A percentile compares a stretch with the other conserved stretches of the same genome.
Evolutionary conservation across 2,113 vertebrate genomes (phyloP).

Genomic region (Mesocricetus auratus): DNA sequence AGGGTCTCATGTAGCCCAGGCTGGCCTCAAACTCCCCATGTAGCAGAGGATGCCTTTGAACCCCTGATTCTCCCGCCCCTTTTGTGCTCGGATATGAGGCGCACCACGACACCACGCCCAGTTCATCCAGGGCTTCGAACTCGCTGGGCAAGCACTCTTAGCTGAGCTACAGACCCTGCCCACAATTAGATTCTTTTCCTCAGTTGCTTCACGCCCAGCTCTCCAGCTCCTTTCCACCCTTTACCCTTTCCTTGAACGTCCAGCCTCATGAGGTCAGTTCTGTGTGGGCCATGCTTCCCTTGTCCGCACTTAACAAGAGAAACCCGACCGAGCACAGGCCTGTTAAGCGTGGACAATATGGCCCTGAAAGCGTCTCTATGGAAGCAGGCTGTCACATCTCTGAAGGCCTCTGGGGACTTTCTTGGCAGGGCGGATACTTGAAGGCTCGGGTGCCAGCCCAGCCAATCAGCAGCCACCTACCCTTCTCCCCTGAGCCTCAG

Average conservation of each 20-base stretch:
- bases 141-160: background rate
- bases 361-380: rapidly evolving
- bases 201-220: background rate
- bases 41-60: background rate
- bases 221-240: background rate
- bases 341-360: background rate
- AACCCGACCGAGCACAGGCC: rapidly evolving
- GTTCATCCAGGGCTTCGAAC: background rate
- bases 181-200: background rate
- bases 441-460: background rate
- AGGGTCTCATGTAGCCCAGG: background rate
- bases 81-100: background rate
- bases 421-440: rapidly evolving
- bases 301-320: rapidly evolving
- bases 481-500: background rate
- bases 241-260: background rate
- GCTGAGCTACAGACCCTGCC: background rate
- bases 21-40: background rate
- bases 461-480: background rate
- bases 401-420: background rate
- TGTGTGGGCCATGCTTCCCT: background rate
- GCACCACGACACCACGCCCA: too few relatives aligned
- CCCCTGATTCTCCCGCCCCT: background rate
- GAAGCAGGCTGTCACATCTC: background rate
- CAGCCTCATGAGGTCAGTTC: rapidly evolving